A percentile compares a stretch with the other conserved stretches of the same genome.
Evolutionary conservation across 2,888 invertebrate genomes (phyloP).

Genomic region (Salpingus planirostris): DNA sequence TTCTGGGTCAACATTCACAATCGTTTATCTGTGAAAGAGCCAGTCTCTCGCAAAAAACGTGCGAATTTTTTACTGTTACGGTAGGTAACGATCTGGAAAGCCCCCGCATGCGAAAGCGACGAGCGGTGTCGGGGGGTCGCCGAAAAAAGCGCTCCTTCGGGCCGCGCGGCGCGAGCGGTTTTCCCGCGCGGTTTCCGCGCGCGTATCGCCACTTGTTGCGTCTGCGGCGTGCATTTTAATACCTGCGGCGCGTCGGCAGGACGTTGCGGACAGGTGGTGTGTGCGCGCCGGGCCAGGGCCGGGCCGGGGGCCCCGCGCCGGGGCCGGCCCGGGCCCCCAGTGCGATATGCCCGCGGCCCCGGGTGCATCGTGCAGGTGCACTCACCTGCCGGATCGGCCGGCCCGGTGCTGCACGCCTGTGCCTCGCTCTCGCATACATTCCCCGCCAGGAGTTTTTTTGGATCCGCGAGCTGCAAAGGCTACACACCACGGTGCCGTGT

Average conservation of each 20-base stretch:
- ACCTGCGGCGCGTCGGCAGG: background rate
- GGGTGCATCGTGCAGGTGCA: constrained; percentile 18
- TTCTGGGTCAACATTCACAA: too few relatives aligned
- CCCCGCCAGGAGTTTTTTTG: constrained; percentile 22
- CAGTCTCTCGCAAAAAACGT: too few relatives aligned
- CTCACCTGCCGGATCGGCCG: constrained; percentile 21
- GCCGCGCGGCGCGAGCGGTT: too few relatives aligned
- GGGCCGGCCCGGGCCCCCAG: constrained; percentile 1
- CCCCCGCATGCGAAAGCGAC: too few relatives aligned
- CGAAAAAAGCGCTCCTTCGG: too few relatives aligned
- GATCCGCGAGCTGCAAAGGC: constrained; percentile 13
- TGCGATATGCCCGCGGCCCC: constrained; percentile 9
- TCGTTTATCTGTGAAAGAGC: too few relatives aligned
- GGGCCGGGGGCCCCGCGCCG: background rate
- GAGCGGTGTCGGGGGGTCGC: too few relatives aligned
- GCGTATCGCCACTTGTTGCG: background rate
- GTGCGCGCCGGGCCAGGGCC: background rate
- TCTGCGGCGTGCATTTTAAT: background rate
- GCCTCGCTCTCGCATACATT: constrained; percentile 22
- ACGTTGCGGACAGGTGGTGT: background rate
- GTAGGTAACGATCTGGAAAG: too few relatives aligned
- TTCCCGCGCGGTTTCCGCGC: too few relatives aligned
- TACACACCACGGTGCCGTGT: constrained; percentile 14
- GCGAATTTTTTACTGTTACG: too few relatives aligned
- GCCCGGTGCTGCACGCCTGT: constrained; percentile 9